These are phyloP conservation scores for Nebria ingens DNA, from an alignment of 1,140 invertebrate genomes.

Conservation along the genomic window DNA sequence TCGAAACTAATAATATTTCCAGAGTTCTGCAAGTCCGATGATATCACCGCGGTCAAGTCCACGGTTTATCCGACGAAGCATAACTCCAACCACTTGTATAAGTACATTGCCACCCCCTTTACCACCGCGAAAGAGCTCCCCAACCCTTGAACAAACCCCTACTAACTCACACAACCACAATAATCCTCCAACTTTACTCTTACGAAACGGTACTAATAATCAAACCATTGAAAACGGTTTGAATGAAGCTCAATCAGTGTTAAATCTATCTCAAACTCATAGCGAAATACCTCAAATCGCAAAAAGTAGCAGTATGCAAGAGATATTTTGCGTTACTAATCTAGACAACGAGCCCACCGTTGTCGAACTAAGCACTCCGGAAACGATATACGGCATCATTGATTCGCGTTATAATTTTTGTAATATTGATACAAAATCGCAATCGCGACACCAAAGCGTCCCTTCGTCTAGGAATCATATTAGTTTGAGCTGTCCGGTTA, in stretches of 20 bases:
- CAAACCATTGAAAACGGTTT: slow-evolving; percentile 15
- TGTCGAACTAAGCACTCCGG: slow-evolving; percentile 41
- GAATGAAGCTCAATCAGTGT: slow-evolving; percentile 27
- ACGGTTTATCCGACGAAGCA: slow-evolving; percentile 32
- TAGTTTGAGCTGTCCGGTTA: slow-evolving; percentile 22
- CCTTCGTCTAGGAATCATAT: slow-evolving; percentile 24
- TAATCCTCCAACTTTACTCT: background rate
- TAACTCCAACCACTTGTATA: slow-evolving; percentile 24
- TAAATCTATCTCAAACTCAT: slow-evolving; percentile 22
- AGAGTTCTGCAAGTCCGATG: slow-evolving; percentile 41
- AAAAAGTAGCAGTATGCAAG: slow-evolving; percentile 31
- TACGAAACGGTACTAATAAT: background rate
- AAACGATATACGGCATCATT: slow-evolving; percentile 54
- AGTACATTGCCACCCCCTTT: slow-evolving; percentile 25
- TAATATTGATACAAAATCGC: slow-evolving; percentile 23
- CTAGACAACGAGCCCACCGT: slow-evolving; percentile 16
- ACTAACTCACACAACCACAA: slow-evolving; percentile 12
- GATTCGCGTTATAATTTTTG: slow-evolving; percentile 38
- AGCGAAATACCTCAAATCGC: slow-evolving; percentile 23
- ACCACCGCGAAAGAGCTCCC: slow-evolving; percentile 30
- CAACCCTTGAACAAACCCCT: slow-evolving; percentile 25
- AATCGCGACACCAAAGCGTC: slow-evolving; percentile 28
- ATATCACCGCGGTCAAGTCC: slow-evolving; percentile 45
- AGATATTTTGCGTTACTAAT: slow-evolving; percentile 18
- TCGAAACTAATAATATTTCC: no score